phyloP scores from a whole-genome alignment of 2,113 vertebrate genomes.

The Pygoscelis antarcticus region DNA sequence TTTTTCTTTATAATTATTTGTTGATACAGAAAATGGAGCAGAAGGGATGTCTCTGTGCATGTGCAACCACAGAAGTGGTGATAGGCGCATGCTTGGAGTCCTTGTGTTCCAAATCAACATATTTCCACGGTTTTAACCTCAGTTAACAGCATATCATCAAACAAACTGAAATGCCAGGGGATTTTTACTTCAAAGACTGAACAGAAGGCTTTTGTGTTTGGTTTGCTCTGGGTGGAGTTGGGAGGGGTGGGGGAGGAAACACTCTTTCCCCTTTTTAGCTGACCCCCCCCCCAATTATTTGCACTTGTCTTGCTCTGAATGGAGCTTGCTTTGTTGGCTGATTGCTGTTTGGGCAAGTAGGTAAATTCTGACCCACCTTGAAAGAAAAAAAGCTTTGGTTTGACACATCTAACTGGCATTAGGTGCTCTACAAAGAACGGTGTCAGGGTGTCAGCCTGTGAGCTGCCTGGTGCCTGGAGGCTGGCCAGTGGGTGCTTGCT shows the following conservation, averaged over 20 bases:
- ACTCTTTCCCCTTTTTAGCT: background rate
- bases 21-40: background rate
- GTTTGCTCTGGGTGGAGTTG: background rate
- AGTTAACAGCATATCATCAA: background rate
- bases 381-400: background rate
- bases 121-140: background rate
- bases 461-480: background rate
- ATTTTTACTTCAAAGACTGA: background rate
- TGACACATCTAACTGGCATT: background rate
- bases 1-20: background rate
- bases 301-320: background rate
- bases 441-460: accelerated
- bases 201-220: slow-evolving; percentile 37
- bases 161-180: background rate
- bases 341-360: background rate
- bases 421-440: background rate
- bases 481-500: background rate
- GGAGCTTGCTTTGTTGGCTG: background rate
- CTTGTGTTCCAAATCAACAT: background rate
- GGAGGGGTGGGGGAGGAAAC: background rate
- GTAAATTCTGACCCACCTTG: background rate
- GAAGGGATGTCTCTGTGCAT: background rate
- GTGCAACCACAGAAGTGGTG: background rate
- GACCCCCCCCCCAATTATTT: background rate
- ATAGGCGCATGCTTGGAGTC: background rate